These are phyloP conservation scores for Ceriagrion tenellum DNA, from an alignment of 2,888 invertebrate species.

Conservation along the genomic window DNA sequence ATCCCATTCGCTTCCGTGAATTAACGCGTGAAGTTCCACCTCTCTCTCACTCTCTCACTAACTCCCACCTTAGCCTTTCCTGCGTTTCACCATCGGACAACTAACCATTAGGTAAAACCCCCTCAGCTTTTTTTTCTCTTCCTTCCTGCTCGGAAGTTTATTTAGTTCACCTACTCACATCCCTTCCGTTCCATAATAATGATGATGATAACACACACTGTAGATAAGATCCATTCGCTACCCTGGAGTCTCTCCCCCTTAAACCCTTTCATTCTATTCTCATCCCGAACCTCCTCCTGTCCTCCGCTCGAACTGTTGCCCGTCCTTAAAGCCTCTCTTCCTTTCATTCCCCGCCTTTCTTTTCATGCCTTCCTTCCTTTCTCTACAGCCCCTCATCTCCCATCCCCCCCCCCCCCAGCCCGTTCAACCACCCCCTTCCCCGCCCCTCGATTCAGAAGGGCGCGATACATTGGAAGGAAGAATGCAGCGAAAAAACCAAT, in stretches of 20 bases:
- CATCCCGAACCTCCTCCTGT: background rate
- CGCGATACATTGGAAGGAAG: constrained; percentile 55
- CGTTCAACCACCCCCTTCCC: background rate
- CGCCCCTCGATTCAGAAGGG: background rate
- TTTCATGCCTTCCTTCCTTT: background rate
- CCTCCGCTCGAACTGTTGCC: background rate
- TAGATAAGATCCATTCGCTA: background rate
- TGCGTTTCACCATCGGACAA: background rate
- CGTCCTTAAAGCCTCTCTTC: background rate
- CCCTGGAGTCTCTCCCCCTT: background rate
- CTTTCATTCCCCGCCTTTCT: background rate
- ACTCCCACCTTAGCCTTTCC: background rate
- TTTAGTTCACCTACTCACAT: constrained; percentile 4
- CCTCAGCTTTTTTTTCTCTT: background rate
- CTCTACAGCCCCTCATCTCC: background rate
- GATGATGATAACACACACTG: background rate
- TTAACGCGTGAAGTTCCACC: background rate
- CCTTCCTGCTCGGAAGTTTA: background rate
- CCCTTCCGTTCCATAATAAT: background rate
- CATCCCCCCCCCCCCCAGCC: background rate
- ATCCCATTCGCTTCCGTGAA: background rate
- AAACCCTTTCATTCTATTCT: background rate
- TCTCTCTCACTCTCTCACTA: too few species aligned
- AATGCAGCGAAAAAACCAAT: constrained; percentile 60
- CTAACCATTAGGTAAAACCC: background rate